A percentile compares a stretch with the other conserved stretches of the same genome.
Conservation (phyloP, 2,888 invertebrate genomes). For the Andricus quercusramuli region DNA sequence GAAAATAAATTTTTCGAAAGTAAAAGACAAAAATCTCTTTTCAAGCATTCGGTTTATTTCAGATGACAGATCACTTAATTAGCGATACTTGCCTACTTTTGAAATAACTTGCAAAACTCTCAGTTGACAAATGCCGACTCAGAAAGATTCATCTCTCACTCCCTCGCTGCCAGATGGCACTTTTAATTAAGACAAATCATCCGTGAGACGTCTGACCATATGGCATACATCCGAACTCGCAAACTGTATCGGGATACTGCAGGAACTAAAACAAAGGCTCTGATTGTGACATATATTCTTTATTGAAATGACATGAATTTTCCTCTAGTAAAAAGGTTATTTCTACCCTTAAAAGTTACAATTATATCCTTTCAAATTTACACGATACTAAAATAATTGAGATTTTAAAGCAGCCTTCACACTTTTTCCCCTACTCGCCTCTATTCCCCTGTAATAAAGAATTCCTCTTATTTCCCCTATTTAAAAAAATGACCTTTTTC, state of each 20-base stretch:
- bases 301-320: background rate
- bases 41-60: background rate
- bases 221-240: conserved; percentile 43
- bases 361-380: no score
- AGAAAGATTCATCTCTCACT: conserved; percentile 34
- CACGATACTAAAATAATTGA: no score
- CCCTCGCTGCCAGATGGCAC: conserved; percentile 31
- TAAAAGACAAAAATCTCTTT: background rate
- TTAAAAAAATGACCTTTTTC: no score
- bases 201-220: conserved; percentile 34
- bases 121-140: conserved; percentile 37
- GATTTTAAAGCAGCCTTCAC: no score
- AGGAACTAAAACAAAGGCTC: conserved; percentile 45
- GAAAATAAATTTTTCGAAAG: background rate
- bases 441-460: no score
- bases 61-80: conserved; percentile 27
- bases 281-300: conserved; percentile 5
- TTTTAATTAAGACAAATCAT: conserved; percentile 43
- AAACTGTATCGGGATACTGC: conserved; percentile 46
- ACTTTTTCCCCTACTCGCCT: no score
- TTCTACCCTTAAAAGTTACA: no score
- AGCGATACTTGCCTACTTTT: background rate
- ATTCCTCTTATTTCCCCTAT: no score
- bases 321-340: no score
- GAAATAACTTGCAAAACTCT: conserved; percentile 24